Evolutionary conservation across 1,140 invertebrate genomes (phyloP).

Genomic region (Panulirus ornatus): DNA sequence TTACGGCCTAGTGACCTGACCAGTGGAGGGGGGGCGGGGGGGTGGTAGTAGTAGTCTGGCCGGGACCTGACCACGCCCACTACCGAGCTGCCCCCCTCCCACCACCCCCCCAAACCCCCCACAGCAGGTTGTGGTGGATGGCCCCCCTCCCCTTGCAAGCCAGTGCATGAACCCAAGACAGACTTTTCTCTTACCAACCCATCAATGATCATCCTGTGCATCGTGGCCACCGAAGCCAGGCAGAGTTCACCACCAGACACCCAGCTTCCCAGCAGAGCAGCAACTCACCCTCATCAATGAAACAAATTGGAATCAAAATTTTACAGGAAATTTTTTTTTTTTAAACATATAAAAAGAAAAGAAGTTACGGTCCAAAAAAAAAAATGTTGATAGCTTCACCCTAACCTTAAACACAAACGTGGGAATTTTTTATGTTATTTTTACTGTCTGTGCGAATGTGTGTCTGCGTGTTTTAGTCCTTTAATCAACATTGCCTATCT

Average conservation of each 20-base stretch:
- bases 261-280: neutral
- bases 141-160: too few relatives aligned
- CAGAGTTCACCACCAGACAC: neutral
- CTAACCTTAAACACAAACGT: neutral
- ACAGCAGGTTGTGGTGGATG: neutral
- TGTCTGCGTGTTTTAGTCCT: conserved; percentile 8
- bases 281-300: neutral
- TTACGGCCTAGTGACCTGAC: neutral
- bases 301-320: neutral
- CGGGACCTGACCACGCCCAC: neutral
- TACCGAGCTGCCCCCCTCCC: neutral
- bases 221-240: too few relatives aligned
- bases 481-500: neutral
- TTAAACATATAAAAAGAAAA: neutral
- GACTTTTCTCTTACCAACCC: neutral
- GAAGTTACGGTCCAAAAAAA: neutral
- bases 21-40: too few relatives aligned
- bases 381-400: neutral
- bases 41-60: too few relatives aligned
- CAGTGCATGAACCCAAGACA: neutral
- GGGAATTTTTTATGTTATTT: neutral
- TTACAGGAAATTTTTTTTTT: neutral
- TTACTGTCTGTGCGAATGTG: neutral
- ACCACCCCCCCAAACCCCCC: too few relatives aligned
- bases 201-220: neutral